Evolutionary conservation across 2,113 vertebrate species (phyloP).

Genomic region (Colaptes auratus): DNA sequence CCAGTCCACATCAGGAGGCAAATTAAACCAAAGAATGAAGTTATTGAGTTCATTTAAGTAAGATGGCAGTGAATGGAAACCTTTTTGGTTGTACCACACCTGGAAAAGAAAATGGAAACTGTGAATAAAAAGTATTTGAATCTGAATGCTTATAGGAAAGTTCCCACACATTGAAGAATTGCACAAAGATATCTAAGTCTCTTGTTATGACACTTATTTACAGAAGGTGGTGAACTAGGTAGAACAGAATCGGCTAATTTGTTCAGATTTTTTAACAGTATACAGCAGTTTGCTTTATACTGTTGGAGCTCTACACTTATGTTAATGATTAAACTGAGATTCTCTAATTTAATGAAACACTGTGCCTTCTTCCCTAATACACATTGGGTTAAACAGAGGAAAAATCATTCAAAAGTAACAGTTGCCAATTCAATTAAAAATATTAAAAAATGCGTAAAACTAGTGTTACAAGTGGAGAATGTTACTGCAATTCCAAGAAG

Average conservation of each 20-base stretch:
- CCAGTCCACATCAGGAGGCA: slow-evolving; percentile 69
- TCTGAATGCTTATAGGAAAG: background rate
- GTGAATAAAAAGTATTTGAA: background rate
- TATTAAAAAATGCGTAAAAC: background rate
- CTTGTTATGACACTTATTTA: background rate
- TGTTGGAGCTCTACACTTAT: background rate
- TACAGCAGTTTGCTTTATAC: background rate
- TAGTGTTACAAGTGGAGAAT: background rate
- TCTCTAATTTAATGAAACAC: background rate
- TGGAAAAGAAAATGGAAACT: slow-evolving; percentile 30
- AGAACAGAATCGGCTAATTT: background rate
- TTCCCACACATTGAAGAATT: background rate
- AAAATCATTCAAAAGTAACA: background rate
- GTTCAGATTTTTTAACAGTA: background rate
- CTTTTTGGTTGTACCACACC: slow-evolving; percentile 82
- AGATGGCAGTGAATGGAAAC: slow-evolving; percentile 74
- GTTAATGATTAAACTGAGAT: background rate
- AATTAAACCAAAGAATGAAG: slow-evolving; percentile 73
- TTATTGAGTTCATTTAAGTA: slow-evolving; percentile 80
- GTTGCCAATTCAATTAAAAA: background rate
- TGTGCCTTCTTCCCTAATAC: background rate
- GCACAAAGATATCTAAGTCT: background rate
- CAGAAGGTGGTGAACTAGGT: background rate
- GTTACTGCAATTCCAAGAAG: background rate
- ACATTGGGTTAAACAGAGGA: background rate